A percentile compares a stretch with the other conserved stretches of the same genome.
Evolutionary conservation across 2,113 vertebrate species (phyloP).

Genomic region (Epinephelus moara): DNA sequence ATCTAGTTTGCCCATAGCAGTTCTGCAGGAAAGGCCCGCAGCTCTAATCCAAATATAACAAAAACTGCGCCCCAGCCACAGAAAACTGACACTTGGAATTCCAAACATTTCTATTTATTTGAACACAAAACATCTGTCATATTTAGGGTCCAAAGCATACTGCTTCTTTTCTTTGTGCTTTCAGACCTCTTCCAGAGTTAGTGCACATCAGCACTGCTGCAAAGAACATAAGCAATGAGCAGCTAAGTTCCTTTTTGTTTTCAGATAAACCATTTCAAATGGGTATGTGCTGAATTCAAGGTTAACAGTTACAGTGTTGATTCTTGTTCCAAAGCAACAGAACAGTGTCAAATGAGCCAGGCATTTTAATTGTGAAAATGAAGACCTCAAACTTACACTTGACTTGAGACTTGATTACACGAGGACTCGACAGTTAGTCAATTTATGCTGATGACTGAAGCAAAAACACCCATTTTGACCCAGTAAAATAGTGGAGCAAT

Average conservation of each 20-base stretch:
- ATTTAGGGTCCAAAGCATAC: slow-evolving; percentile 3
- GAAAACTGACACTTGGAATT: slow-evolving; percentile 20
- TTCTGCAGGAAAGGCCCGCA: slow-evolving; percentile 23
- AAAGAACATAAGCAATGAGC: slow-evolving; percentile 14
- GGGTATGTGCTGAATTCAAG: background rate
- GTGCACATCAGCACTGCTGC: background rate
- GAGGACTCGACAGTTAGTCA: background rate
- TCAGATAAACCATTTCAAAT: background rate
- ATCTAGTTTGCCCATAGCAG: slow-evolving; percentile 24
- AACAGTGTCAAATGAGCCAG: background rate
- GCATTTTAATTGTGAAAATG: background rate
- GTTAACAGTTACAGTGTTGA: background rate
- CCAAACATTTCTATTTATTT: slow-evolving; percentile 39
- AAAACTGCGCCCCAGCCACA: background rate
- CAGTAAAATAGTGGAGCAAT: background rate
- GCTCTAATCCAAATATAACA: slow-evolving; percentile 33
- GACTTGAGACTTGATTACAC: background rate
- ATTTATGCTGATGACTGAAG: background rate
- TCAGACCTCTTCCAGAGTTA: background rate
- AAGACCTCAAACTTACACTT: background rate
- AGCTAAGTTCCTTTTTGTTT: background rate
- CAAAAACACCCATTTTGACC: background rate
- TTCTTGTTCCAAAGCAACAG: slow-evolving; percentile 2
- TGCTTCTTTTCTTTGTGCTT: slow-evolving; percentile 9
- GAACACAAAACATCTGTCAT: slow-evolving; percentile 39